phyloP scores from a whole-genome alignment of 1,140 invertebrate species.

The Drosophila dunni region DNA sequence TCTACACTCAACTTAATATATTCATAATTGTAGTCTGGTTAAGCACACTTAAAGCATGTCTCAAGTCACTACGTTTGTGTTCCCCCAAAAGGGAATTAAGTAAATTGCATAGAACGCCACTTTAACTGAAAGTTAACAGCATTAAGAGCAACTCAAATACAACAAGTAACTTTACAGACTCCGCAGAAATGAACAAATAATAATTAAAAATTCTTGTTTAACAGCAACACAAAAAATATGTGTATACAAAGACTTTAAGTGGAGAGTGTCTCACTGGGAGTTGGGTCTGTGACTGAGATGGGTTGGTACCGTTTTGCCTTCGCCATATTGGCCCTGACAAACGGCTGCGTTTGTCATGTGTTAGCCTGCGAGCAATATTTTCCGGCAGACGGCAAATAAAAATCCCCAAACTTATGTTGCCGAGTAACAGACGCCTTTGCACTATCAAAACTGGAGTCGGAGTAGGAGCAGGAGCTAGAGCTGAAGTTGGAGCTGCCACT shows the following conservation, averaged over 20 bases:
- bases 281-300: neutral
- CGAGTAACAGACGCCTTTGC: slow-evolving; percentile 38
- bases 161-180: slow-evolving; percentile 20
- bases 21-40: no score
- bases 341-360: slow-evolving; percentile 80
- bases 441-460: slow-evolving; percentile 30
- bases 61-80: neutral
- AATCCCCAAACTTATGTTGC: slow-evolving; percentile 80
- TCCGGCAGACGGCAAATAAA: slow-evolving; percentile 76
- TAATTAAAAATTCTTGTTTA: slow-evolving; percentile 59
- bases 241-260: slow-evolving; percentile 55
- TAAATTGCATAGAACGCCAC: slow-evolving; percentile 71
- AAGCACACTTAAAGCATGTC: no score
- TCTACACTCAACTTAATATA: no score
- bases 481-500: slow-evolving; percentile 21
- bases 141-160: slow-evolving; percentile 53
- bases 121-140: slow-evolving; percentile 73
- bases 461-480: slow-evolving; percentile 7
- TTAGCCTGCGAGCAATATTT: slow-evolving; percentile 78
- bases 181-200: slow-evolving; percentile 56
- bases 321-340: slow-evolving; percentile 66
- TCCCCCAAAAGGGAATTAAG: slow-evolving; percentile 41
- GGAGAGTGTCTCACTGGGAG: slow-evolving; percentile 32
- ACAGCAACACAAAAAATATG: slow-evolving; percentile 17
- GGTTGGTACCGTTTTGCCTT: neutral